These are phyloP conservation scores for Dallia pectoralis DNA, from an alignment of 2,797 vertebrate species.

Conservation along the genomic window DNA sequence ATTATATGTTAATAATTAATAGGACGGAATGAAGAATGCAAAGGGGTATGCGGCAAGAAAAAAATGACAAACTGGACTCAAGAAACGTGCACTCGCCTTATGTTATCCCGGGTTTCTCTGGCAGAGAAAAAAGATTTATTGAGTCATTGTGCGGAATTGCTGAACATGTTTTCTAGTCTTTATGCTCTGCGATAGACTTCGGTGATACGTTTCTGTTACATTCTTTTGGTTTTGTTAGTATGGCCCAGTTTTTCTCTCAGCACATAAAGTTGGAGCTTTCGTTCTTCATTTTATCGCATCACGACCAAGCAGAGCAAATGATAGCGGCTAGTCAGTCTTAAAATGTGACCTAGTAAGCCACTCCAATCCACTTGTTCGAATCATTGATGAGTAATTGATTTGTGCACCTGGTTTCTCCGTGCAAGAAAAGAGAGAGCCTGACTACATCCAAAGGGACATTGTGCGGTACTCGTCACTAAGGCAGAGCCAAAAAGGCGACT, in stretches of 20 bases:
- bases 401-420: slow-evolving; percentile 30
- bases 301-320: slow-evolving; percentile 24
- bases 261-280: slow-evolving; percentile 23
- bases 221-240: slow-evolving; percentile 26
- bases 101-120: slow-evolving; percentile 50
- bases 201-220: slow-evolving; percentile 27
- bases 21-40: slow-evolving; percentile 53
- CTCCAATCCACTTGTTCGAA: slow-evolving; percentile 46
- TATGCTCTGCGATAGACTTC: slow-evolving; percentile 44
- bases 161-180: slow-evolving; percentile 32
- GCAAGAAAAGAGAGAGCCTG: slow-evolving; percentile 9
- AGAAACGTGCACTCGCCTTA: slow-evolving; percentile 70
- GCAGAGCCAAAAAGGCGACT: slow-evolving; percentile 67
- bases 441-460: slow-evolving; percentile 4
- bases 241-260: slow-evolving; percentile 32
- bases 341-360: slow-evolving; percentile 18
- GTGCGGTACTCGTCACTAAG: slow-evolving; percentile 56
- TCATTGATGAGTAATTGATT: slow-evolving; percentile 57
- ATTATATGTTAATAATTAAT: slow-evolving; percentile 53
- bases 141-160: slow-evolving; percentile 35
- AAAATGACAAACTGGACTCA: slow-evolving; percentile 60
- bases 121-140: slow-evolving; percentile 18
- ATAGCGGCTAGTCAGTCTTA: slow-evolving; percentile 32
- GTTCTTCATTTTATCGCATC: slow-evolving; percentile 28
- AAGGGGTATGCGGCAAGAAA: slow-evolving; percentile 61